Conservation (phyloP, 2,888 invertebrate species). For the Polydrusus pterygomalis region DNA sequence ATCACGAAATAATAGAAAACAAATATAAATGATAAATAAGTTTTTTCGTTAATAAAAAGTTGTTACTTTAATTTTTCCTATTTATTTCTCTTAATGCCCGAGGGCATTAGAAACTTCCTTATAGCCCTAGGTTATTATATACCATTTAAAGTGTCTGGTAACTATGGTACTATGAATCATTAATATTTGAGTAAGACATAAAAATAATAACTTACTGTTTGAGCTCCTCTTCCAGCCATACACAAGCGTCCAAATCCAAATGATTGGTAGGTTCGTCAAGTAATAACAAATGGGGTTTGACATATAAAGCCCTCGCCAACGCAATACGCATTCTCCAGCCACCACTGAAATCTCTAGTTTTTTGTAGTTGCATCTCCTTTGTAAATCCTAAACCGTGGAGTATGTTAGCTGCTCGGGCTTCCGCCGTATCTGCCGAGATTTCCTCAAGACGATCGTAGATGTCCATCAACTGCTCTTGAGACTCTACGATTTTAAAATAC, state of each 20-base stretch:
- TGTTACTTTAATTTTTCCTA: too few relatives aligned
- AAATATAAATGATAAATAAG: too few relatives aligned
- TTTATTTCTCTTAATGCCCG: too few relatives aligned
- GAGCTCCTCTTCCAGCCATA: conserved; percentile 99
- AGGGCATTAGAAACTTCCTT: too few relatives aligned
- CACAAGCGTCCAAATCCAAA: conserved; percentile 98
- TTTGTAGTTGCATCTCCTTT: conserved; percentile 87
- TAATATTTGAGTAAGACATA: too few relatives aligned
- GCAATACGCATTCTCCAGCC: conserved; percentile 99
- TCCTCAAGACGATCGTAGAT: conserved; percentile 98
- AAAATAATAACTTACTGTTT: conserved; percentile 78
- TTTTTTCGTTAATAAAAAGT: too few relatives aligned
- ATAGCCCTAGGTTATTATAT: too few relatives aligned
- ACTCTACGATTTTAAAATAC: conserved; percentile 74
- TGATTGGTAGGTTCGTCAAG: conserved; percentile 98
- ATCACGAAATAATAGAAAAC: too few relatives aligned
- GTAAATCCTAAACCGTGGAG: conserved; percentile 97
- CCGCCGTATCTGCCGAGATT: conserved; percentile 96
- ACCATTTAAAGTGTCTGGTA: too few relatives aligned
- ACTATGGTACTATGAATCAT: too few relatives aligned
- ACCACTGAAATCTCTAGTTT: conserved; percentile 92
- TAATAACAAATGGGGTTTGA: conserved; percentile 96
- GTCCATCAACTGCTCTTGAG: conserved; percentile 97
- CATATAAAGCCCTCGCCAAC: conserved; percentile 95
- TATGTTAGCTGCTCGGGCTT: conserved; percentile 94